Base-by-base conservation (phyloP, 2,888 invertebrate species). In the Athalia cordata region DNA sequence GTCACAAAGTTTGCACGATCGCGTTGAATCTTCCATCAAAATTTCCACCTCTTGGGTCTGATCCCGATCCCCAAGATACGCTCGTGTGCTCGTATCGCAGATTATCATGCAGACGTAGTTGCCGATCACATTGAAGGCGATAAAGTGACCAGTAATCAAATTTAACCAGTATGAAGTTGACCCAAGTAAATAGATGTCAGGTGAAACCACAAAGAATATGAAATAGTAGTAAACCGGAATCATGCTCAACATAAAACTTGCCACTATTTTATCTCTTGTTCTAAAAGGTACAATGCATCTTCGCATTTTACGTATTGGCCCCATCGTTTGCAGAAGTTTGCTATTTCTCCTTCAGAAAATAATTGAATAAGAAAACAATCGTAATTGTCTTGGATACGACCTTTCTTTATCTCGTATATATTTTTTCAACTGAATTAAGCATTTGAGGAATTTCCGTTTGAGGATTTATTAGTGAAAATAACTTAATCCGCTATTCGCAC, bases 1-100 rank as follows among this genome's bases (percentile, higher is more conserved):
- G 29, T 29, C 29, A 29, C 29, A 29, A 29, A 29, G 29, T 29
- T 29, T 29, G 29, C 29, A 29, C 29, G 29, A 29, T 97, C 2
- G 96, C 96, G 6, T 93, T 92, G 90, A 99, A 99, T 0, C 92
- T 91, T 0, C 93, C 87, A 90, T 99, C 99, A 82, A 95, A 93
- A 80, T 93, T 93, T 96, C 97, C 98, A 9, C 94, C 93, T 68
- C 90, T 82, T 62, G 82, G 81, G 0, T 78, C 78, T 67, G 81
- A 86, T 3, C 84, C 92, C 86, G 89, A 90, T 80, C 88, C 86
- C 76, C 90, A 86, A 62, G 92, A 93, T 85, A 93, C 91, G 80
- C 93, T 89, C 83, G 92, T 84, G 95, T 95, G 83, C 95, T 96
- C n/a, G 96, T 95, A 84, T 97, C 95, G 77, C 94, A 94, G 76